phyloP scores from a whole-genome alignment of 2,888 invertebrate genomes.

The Girardia tigrina region DNA sequence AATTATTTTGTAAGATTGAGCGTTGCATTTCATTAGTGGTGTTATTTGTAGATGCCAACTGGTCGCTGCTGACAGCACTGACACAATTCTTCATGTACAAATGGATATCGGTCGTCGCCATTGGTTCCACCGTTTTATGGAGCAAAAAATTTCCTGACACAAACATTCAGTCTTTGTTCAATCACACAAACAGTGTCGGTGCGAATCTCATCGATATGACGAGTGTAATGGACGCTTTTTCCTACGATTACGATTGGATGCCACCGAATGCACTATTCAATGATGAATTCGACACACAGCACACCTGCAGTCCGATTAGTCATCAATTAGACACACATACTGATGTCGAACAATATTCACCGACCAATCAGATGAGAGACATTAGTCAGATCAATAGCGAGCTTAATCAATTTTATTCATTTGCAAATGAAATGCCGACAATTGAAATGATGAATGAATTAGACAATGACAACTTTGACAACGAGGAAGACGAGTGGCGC shows the following conservation, averaged over 20 bases:
- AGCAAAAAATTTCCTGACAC: neutral
- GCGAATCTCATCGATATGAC: neutral
- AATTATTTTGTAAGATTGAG: too few species aligned
- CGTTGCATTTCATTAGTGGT: too few species aligned
- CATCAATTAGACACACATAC: neutral
- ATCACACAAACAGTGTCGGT: neutral
- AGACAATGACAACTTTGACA: neutral
- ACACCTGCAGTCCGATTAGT: neutral
- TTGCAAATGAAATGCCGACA: neutral
- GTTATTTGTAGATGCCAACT: too few species aligned
- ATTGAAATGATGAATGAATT: neutral
- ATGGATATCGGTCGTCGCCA: neutral
- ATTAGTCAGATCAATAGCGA: neutral
- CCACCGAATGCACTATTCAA: neutral
- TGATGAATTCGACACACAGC: neutral
- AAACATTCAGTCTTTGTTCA: neutral
- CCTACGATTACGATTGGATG: constrained; percentile 12
- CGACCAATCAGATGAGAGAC: neutral
- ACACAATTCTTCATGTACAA: neutral
- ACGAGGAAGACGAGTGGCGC: neutral
- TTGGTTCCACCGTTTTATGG: neutral
- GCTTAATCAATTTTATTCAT: constrained; percentile 19
- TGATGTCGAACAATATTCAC: neutral
- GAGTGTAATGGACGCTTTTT: neutral
- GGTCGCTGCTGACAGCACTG: too few species aligned